A percentile compares a stretch with the other conserved stretches of the same genome.
Conservation (phyloP, 2,888 invertebrate species). For the Branchellion lobata region DNA sequence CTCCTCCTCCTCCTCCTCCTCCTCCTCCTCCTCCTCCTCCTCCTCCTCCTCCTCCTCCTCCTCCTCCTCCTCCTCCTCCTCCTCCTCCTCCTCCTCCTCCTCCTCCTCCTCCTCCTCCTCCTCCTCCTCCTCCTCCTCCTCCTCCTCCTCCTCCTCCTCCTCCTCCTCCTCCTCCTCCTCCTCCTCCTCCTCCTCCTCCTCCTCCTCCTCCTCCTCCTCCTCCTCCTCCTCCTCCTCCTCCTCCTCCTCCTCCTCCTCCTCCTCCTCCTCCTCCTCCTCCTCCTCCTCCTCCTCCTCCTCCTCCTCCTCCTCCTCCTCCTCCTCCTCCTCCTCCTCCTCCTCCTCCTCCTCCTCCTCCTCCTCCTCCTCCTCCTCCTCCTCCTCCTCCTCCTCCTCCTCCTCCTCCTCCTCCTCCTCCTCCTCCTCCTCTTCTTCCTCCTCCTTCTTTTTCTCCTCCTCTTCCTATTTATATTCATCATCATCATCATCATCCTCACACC, state of each 20-base stretch:
- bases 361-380: background rate
- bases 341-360: slow-evolving; percentile 3
- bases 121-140: background rate
- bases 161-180: background rate
- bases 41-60: background rate
- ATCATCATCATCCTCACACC: slow-evolving; percentile 55
- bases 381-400: background rate
- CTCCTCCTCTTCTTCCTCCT: background rate
- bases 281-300: slow-evolving; percentile 16
- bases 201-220: background rate
- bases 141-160: background rate
- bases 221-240: slow-evolving; percentile 3
- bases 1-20: background rate
- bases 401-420: background rate
- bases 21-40: background rate
- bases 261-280: slow-evolving; percentile 30
- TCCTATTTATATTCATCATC: too few species aligned
- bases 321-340: slow-evolving; percentile 25
- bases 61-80: background rate
- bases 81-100: slow-evolving; percentile 9
- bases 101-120: slow-evolving; percentile 17
- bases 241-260: background rate
- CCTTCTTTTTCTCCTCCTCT: too few species aligned
- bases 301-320: slow-evolving; percentile 7
- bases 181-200: background rate